Evolutionary conservation across 2,113 vertebrate genomes (phyloP).

Genomic region (Ceyx cyanopectus): DNA sequence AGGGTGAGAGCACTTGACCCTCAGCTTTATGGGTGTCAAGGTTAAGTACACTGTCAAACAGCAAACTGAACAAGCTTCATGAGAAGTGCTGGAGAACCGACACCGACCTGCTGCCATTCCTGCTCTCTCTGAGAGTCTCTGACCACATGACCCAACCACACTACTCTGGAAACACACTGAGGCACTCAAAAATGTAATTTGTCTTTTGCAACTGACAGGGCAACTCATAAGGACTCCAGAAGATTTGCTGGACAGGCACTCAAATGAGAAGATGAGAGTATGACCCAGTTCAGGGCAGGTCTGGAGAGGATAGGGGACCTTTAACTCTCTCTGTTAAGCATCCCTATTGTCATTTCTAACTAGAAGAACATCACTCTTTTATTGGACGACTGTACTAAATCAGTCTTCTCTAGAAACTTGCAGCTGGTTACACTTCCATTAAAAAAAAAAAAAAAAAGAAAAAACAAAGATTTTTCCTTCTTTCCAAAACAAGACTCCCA

Average conservation of each 20-base stretch:
- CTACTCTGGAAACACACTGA: not conserved
- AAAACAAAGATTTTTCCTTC: constrained; percentile 24
- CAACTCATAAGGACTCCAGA: not conserved
- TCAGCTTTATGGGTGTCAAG: not conserved
- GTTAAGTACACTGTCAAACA: constrained; percentile 45
- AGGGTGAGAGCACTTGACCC: constrained; percentile 37
- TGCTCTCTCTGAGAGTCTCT: not conserved
- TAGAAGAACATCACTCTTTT: not conserved
- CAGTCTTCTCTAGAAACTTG: not conserved
- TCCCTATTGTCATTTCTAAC: not conserved
- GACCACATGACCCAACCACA: not conserved
- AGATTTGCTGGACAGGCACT: not conserved
- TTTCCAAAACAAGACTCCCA: constrained; percentile 60
- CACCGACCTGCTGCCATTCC: not conserved
- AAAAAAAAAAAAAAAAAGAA: not conserved
- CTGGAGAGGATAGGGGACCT: not conserved
- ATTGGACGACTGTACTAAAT: not conserved
- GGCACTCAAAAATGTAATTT: not conserved
- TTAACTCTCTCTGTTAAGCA: not conserved
- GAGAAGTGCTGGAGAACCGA: not conserved
- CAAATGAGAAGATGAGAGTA: not conserved
- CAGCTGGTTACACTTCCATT: constrained; percentile 44
- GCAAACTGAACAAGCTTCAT: not conserved
- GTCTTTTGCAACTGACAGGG: not conserved
- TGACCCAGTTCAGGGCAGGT: not conserved